Evolutionary conservation across 2,888 invertebrate species (phyloP).

Genomic region (Zeuzera pyrina): DNA sequence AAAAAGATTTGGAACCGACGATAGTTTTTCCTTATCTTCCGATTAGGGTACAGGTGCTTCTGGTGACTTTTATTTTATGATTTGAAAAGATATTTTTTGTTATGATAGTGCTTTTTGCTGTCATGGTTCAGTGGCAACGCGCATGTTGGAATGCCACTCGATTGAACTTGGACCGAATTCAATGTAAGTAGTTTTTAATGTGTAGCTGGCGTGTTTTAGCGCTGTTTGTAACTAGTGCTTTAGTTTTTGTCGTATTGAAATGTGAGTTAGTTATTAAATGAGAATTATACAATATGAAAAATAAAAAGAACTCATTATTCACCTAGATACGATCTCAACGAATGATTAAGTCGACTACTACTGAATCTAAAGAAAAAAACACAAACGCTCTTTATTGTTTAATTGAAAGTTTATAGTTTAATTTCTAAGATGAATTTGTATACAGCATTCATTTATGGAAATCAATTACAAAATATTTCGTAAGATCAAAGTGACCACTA

Average conservation of each 20-base stretch:
- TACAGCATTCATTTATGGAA: too few species aligned
- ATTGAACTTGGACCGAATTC: conserved; percentile 52
- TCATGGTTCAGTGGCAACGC: conserved; percentile 16
- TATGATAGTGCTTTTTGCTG: conserved; percentile 9
- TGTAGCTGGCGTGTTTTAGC: conserved; percentile 24
- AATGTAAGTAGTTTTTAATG: conserved; percentile 41
- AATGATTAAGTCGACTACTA: too few species aligned
- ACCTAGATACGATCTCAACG: too few species aligned
- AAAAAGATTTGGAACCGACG: conserved; percentile 14
- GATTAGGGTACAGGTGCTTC: conserved; percentile 12
- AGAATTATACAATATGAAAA: too few species aligned
- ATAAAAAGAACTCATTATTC: too few species aligned
- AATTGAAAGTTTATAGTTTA: too few species aligned
- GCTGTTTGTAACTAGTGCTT: conserved; percentile 10
- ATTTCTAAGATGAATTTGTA: too few species aligned
- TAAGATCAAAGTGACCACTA: too few species aligned
- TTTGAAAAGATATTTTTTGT: conserved; percentile 10
- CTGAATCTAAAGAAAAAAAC: too few species aligned
- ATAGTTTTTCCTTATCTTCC: conserved; percentile 16
- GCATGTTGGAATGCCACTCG: conserved; percentile 22
- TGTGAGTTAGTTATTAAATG: not conserved
- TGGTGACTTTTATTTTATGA: conserved; percentile 3
- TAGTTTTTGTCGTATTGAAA: conserved; percentile 3
- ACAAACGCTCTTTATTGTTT: too few species aligned
- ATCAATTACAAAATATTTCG: too few species aligned